phyloP scores from a whole-genome alignment of 2,888 invertebrate genomes.

The Hipparchia sbordonii region DNA sequence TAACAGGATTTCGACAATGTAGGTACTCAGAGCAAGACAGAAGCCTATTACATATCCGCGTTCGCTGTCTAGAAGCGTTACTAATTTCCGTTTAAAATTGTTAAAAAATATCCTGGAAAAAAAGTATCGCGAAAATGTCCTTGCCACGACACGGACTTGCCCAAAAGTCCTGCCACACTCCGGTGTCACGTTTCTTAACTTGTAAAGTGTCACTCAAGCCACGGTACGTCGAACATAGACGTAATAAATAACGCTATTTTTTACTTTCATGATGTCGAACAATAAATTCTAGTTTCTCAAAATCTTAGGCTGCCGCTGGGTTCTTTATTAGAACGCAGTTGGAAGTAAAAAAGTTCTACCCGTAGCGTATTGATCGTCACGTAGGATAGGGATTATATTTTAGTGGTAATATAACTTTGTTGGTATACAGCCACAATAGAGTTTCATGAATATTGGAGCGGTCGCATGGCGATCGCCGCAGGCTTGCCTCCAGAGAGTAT shows the following conservation, averaged over 20 bases:
- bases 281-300: background rate
- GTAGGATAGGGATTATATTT: conserved; percentile 20
- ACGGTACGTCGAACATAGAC: no score
- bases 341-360: background rate
- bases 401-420: conserved; percentile 32
- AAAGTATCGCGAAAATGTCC: background rate
- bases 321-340: background rate
- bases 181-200: no score
- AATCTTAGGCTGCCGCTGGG: background rate
- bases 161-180: no score
- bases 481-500: conserved; percentile 47
- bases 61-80: no score
- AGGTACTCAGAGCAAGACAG: no score
- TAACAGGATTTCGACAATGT: no score
- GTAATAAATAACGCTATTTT: no score
- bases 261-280: background rate
- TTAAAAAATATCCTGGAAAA: background rate
- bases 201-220: no score
- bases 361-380: conserved; percentile 28
- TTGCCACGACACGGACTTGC: background rate
- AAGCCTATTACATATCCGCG: no score
- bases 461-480: conserved; percentile 41
- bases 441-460: conserved; percentile 56
- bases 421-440: conserved; percentile 42
- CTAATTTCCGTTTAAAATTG: no score